Evolutionary conservation across 1,140 invertebrate genomes (phyloP).

Genomic region (Eriosoma lanigerum): DNA sequence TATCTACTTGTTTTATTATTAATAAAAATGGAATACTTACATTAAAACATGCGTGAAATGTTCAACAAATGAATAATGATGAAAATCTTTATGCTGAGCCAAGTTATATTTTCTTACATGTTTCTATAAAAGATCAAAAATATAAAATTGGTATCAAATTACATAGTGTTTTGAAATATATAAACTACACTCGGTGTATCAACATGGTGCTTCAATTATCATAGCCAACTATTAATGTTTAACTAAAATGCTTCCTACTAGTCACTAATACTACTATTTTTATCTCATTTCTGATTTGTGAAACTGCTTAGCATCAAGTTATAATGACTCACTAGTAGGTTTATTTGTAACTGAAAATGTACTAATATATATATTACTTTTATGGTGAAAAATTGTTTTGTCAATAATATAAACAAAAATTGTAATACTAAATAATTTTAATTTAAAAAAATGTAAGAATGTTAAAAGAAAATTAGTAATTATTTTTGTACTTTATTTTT

Average conservation of each 20-base stretch:
- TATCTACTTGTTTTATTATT: too few relatives aligned
- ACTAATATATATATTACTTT: not conserved
- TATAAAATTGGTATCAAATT: slow-evolving; percentile 41
- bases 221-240: slow-evolving; percentile 20
- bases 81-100: not conserved
- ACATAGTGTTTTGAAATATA: slow-evolving; percentile 22
- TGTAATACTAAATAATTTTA: not conserved
- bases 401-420: not conserved
- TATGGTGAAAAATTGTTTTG: not conserved
- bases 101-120: slow-evolving; percentile 20
- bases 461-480: not conserved
- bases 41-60: slow-evolving; percentile 1
- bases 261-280: slow-evolving; percentile 44
- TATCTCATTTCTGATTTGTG: slow-evolving; percentile 39
- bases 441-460: too few relatives aligned
- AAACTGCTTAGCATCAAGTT: slow-evolving; percentile 11
- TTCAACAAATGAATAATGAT: slow-evolving; percentile 26
- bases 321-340: slow-evolving; percentile 17
- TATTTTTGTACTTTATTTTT: not conserved
- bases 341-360: slow-evolving; percentile 4
- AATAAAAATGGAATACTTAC: not conserved
- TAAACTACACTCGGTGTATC: not conserved
- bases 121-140: slow-evolving; percentile 46
- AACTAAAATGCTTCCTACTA: slow-evolving; percentile 23
- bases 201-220: slow-evolving; percentile 11